Conservation (phyloP, 64 coral and sea anemone genomes). For the Orbicella faveolata region DNA sequence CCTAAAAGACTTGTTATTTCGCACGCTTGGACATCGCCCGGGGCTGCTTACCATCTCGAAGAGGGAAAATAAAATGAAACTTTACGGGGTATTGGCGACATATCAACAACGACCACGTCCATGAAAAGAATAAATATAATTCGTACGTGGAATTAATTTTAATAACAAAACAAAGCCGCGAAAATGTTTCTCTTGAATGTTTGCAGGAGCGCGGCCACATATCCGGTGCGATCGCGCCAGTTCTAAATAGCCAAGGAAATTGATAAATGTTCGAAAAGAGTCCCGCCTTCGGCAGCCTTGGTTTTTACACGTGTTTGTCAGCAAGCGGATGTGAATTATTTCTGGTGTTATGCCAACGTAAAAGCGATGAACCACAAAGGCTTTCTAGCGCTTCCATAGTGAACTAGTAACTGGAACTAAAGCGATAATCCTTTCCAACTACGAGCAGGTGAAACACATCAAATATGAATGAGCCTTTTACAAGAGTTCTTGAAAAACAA, state of each 20-base stretch:
- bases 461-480: conserved; percentile 32
- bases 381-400: conserved; percentile 7
- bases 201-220: not conserved
- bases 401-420: conserved; percentile 26
- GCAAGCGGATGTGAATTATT: conserved; percentile 27
- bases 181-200: conserved; percentile 1
- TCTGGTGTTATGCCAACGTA: conserved; percentile 6
- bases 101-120: not conserved
- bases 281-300: not conserved
- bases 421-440: conserved; percentile 27
- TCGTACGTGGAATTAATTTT: conserved; percentile 19
- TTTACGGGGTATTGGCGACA: not conserved
- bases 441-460: conserved; percentile 34
- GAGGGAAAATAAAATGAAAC: conserved; percentile 5
- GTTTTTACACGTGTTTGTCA: not conserved
- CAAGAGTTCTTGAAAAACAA: conserved; percentile 22
- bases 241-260: not conserved
- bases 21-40: not conserved
- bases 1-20: not conserved
- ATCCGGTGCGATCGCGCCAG: not conserved
- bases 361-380: conserved; percentile 7
- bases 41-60: not conserved
- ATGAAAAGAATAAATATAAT: not conserved
- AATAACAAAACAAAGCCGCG: conserved; percentile 23
- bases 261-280: not conserved